phyloP scores from a whole-genome alignment of 2,888 invertebrate species.

The Zootermopsis nevadensis region DNA sequence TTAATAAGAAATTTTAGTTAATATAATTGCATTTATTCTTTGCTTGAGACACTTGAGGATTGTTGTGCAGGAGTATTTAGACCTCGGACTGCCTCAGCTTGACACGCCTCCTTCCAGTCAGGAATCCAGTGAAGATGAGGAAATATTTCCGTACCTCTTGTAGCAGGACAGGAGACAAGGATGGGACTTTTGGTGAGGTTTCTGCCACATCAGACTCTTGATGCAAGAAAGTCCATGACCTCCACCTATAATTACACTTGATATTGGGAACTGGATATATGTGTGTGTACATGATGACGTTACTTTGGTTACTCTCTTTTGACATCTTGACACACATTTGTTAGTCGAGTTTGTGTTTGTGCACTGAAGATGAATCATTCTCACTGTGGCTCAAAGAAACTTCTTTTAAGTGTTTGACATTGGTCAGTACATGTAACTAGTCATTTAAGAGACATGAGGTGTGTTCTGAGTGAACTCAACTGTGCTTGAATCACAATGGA shows the following conservation, averaged over 20 bases:
- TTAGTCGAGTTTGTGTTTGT: neutral
- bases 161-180: constrained; percentile 22
- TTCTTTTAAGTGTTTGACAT: neutral
- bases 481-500: neutral
- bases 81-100: constrained; percentile 84
- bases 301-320: neutral
- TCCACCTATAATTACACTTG: neutral
- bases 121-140: constrained; percentile 77
- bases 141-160: constrained; percentile 53
- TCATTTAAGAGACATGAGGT: neutral
- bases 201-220: neutral
- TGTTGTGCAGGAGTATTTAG: constrained; percentile 80
- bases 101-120: constrained; percentile 92
- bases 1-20: too few species aligned
- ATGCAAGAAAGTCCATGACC: neutral
- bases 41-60: constrained; percentile 20
- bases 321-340: neutral
- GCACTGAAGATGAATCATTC: neutral
- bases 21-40: too few species aligned
- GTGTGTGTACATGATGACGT: neutral
- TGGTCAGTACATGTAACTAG: constrained; percentile 5
- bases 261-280: neutral
- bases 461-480: too few species aligned
- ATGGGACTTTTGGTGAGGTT: neutral
- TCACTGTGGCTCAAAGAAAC: constrained; percentile 5